These are phyloP conservation scores for Acanthosoma haemorrhoidale DNA, from an alignment of 2,888 invertebrate species.

Conservation along the genomic window DNA sequence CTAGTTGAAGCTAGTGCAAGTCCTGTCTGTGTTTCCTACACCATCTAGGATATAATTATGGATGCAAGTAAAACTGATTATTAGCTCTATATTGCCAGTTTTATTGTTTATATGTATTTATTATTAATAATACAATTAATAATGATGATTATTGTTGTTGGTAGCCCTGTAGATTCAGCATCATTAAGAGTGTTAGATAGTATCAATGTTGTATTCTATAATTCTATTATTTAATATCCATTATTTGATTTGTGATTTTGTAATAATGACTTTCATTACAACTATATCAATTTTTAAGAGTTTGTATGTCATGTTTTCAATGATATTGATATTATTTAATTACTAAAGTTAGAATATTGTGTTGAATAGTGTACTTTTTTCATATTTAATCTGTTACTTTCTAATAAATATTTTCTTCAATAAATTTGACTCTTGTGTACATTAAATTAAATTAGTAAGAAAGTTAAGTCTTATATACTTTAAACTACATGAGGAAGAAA, in stretches of 20 bases:
- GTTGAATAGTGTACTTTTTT: not conserved
- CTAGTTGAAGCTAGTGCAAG: conserved; percentile 40
- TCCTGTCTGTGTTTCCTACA: conserved; percentile 33
- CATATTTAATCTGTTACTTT: not conserved
- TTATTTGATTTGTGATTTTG: conserved; percentile 30
- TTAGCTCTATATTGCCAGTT: conserved; percentile 37
- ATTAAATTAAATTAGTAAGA: not conserved
- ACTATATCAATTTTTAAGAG: not conserved
- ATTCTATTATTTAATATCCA: conserved; percentile 37
- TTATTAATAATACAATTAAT: conserved; percentile 36
- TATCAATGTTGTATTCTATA: conserved; percentile 40
- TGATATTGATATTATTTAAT: not conserved
- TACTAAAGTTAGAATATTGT: not conserved
- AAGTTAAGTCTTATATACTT: not conserved
- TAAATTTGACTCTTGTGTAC: not conserved
- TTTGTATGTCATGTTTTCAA: conserved; percentile 10
- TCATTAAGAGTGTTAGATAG: conserved; percentile 40
- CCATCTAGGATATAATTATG: conserved; percentile 15
- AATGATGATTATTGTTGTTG: conserved; percentile 39
- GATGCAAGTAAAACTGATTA: conserved; percentile 17
- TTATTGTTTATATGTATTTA: conserved; percentile 38
- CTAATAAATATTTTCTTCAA: conserved; percentile 1
- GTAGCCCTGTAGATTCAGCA: conserved; percentile 39
- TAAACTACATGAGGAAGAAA: not conserved
- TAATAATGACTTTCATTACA: not conserved